Base-by-base conservation (phyloP, 2,797 vertebrate species). In the Muraenolepis orangiensis region DNA sequence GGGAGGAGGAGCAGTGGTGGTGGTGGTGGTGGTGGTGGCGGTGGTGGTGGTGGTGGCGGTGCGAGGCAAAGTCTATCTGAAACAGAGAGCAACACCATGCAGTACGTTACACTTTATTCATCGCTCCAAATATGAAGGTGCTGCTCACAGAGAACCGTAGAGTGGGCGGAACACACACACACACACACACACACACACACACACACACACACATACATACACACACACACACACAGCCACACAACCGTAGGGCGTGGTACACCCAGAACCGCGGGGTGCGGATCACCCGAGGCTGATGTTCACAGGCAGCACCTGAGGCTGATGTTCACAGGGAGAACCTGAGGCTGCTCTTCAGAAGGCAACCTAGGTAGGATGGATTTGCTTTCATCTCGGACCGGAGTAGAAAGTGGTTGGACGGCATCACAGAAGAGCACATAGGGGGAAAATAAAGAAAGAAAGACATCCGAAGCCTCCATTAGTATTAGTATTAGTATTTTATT, bases 21-120 rank as follows among this genome's bases (percentile, higher is more conserved):
- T n/a, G n/a, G n/a, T n/a, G n/a, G n/a, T n/a, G n/a, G n/a, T n/a
- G n/a, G n/a, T n/a, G 38, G 38, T 13, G 38, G 6, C 12, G 57
- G 57, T 64, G 23, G 10, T 64, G 57, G 6, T 57, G 51, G 36
- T 12, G 36, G 36, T 38, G 36, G 57, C 26, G 81, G 81, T 1
- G 77, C 80, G 84, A 82, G 77, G 74, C 80, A 74, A 81, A 88
- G 82, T 92, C 89, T 93, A 93, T 92, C 94, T 95, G 84, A 32
- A 87, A 89, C 26, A 70, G 74, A 79, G 23, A 84, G 67, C 40
- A 30, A 74, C 31, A 76, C 31, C 14, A 23, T n/a, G n/a, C n/a
- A n/a, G n/a, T n/a, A 40, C 29, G 31, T 70, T 34, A 14, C 10
- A 14, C 13, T 46, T 20, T 20, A 18, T 46, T 57, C 20, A 18